These are phyloP conservation scores for Littorina saxatilis DNA, from an alignment of 1,140 invertebrate species.

Conservation along the genomic window DNA sequence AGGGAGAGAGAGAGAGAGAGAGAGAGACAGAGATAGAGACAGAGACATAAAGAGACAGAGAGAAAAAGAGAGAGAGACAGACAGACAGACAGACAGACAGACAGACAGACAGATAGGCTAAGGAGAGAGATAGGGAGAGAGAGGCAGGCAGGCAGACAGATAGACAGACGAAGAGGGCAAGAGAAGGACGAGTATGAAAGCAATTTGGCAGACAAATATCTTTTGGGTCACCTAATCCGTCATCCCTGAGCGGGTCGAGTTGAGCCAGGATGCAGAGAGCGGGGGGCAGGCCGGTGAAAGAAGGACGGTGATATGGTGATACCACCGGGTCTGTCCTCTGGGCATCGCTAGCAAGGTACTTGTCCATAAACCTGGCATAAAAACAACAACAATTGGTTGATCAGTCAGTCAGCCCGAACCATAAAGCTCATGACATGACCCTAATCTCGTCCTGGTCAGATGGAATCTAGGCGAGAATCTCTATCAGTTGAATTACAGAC, in stretches of 20 bases:
- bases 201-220: too few species aligned
- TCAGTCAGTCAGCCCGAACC: too few species aligned
- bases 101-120: not conserved
- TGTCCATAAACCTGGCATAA: conserved; percentile 38
- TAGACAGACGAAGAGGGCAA: too few species aligned
- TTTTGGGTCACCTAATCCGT: conserved; percentile 53
- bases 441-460: too few species aligned
- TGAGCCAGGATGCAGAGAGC: conserved; percentile 57
- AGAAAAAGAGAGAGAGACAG: not conserved
- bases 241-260: conserved; percentile 55
- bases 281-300: conserved; percentile 49
- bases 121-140: not conserved
- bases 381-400: too few species aligned
- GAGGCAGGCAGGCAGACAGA: not conserved
- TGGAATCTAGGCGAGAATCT: too few species aligned
- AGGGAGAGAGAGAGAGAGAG: not conserved
- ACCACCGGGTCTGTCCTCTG: conserved; percentile 39
- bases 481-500: too few species aligned
- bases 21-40: not conserved
- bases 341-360: conserved; percentile 27
- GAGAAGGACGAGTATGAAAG: not conserved
- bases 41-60: too few species aligned
- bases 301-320: conserved; percentile 35
- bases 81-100: not conserved
- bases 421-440: too few species aligned